phyloP scores from a whole-genome alignment of 2,797 vertebrate genomes.

The Nothura maculosa region DNA sequence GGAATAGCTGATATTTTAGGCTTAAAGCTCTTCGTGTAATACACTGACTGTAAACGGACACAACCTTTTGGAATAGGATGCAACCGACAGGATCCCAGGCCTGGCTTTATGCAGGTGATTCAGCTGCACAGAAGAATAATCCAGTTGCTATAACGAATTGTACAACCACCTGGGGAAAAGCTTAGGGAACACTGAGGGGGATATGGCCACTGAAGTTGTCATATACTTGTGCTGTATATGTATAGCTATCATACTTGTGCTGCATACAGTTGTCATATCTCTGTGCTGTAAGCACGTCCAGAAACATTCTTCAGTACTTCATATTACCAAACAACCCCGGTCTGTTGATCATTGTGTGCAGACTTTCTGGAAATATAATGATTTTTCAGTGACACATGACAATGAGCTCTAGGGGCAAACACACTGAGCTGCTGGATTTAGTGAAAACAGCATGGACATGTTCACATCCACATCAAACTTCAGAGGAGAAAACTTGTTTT shows the following conservation, averaged over 20 bases:
- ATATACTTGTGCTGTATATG: no score
- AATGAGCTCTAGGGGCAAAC: neutral
- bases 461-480: neutral
- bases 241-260: no score
- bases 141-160: neutral
- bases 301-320: neutral
- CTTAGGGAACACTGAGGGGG: accelerated
- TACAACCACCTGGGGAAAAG: neutral
- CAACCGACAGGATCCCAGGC: neutral
- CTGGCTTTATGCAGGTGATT: no score
- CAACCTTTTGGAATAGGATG: neutral
- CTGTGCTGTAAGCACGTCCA: neutral
- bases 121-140: neutral
- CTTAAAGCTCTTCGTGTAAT: neutral
- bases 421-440: neutral
- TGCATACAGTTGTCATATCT: no score
- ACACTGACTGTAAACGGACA: neutral
- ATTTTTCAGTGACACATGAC: neutral
- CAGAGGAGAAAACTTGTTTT: neutral
- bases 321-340: neutral
- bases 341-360: neutral
- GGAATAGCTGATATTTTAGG: neutral
- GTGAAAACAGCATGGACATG: neutral
- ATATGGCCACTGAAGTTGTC: neutral
- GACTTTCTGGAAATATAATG: neutral